Evolutionary conservation across 2,113 vertebrate species (phyloP).

Genomic region (Colaptes auratus): DNA sequence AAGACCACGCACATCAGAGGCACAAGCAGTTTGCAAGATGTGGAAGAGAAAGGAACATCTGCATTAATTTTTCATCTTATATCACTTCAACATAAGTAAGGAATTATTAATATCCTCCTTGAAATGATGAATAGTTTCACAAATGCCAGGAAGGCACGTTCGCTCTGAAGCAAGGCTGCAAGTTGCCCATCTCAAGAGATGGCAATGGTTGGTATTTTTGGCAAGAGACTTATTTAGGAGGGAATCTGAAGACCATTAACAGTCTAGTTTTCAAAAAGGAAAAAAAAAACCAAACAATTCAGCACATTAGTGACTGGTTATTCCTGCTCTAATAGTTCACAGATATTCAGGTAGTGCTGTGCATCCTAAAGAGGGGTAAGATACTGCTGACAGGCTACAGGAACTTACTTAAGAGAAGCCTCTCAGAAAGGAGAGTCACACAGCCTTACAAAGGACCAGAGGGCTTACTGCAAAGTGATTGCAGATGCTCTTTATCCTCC

Average conservation of each 20-base stretch:
- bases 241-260: background rate
- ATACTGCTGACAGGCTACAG: background rate
- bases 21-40: background rate
- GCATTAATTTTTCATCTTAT: slow-evolving; percentile 59
- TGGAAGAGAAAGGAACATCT: background rate
- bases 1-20: background rate
- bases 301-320: background rate
- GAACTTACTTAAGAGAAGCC: background rate
- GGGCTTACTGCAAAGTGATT: background rate
- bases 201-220: background rate
- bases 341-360: background rate
- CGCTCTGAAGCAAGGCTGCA: background rate
- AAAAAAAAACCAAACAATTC: background rate
- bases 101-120: slow-evolving; percentile 55
- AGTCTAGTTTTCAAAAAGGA: background rate
- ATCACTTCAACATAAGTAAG: slow-evolving; percentile 21
- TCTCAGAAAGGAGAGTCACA: background rate
- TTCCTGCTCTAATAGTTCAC: background rate
- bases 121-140: background rate
- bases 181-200: background rate
- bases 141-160: background rate
- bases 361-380: background rate
- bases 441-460: background rate
- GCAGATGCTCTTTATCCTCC: background rate
- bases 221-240: background rate